Base-by-base conservation (phyloP, 2,888 invertebrate genomes). In the Coleophora flavipennella region DNA sequence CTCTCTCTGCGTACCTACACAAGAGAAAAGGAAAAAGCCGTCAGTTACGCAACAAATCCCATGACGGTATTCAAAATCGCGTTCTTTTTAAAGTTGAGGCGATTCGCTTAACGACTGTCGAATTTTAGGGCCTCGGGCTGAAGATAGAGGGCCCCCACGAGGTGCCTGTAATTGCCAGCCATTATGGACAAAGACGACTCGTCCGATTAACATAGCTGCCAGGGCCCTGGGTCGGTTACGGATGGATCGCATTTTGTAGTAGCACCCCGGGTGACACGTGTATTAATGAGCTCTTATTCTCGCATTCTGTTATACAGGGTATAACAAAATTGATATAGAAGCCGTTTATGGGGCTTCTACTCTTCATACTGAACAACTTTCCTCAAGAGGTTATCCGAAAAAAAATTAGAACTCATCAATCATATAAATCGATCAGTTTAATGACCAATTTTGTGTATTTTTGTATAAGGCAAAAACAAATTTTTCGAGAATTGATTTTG, bases 271-370 rank as follows among this genome's bases (percentile, higher is more conserved):
- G 69, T 83, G 83, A 83, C 83, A 74, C 78, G 76, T 83, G 83
- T 84, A 84, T 84, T 81, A 81, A 84, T 83, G 83, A 74, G 75
- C 72, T 72, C 81, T 81, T 83, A 81, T 83, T 77, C 80, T 80
- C 74, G 78, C 83, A 84, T 83, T 20, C 6, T 3, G 20, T n/a
- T n/a, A n/a, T n/a, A n/a, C n/a, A n/a, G n/a, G n/a, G n/a, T n/a
- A n/a, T n/a, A n/a, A n/a, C n/a, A n/a, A n/a, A n/a, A n/a, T n/a
- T n/a, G n/a, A n/a, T n/a, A n/a, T n/a, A n/a, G n/a, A n/a, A n/a
- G n/a, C n/a, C n/a, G n/a, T n/a, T n/a, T n/a, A n/a, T n/a, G n/a
- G n/a, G n/a, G n/a, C n/a, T n/a, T n/a, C n/a, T n/a, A n/a, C n/a
- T n/a, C n/a, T n/a, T n/a, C n/a, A n/a, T n/a, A n/a, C n/a, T n/a